These are phyloP conservation scores for Eclectus roratus DNA, from an alignment of 2,113 vertebrate species.

Conservation along the genomic window DNA sequence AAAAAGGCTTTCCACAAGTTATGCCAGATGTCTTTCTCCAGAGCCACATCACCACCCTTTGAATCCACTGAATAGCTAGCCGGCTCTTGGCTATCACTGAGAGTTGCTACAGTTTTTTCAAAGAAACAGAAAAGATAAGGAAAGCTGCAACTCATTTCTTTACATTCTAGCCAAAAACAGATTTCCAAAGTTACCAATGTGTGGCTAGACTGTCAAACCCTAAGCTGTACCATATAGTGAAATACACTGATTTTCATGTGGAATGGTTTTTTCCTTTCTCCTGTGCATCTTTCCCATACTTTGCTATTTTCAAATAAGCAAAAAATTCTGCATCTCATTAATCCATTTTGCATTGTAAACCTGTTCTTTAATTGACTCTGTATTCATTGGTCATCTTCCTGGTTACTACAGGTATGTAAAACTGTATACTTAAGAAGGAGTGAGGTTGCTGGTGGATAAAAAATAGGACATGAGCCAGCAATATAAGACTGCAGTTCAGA, in stretches of 20 bases:
- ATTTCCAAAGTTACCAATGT: not conserved
- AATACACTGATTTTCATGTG: not conserved
- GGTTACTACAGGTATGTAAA: not conserved
- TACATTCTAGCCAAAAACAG: not conserved
- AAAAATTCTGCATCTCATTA: not conserved
- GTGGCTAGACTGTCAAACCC: not conserved
- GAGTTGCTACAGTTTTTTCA: not conserved
- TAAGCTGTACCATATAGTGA: not conserved
- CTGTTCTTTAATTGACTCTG: not conserved
- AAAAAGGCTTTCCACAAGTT: constrained; percentile 18
- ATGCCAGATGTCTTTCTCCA: constrained; percentile 28
- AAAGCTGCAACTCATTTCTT: not conserved
- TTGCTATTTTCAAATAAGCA: not conserved
- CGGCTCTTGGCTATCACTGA: not conserved
- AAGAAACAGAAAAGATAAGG: not conserved
- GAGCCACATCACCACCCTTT: not conserved
- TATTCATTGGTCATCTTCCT: not conserved
- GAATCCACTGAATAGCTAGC: not conserved
- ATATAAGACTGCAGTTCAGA: not conserved
- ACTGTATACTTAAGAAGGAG: not conserved
- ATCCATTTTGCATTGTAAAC: not conserved
- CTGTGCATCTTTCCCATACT: not conserved
- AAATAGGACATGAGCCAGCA: not conserved
- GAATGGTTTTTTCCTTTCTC: not conserved
- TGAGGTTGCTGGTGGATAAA: not conserved